A percentile compares a stretch with the other conserved stretches of the same genome.
These are phyloP conservation scores for Yoshiicerus persimilis DNA, from an alignment of 1,140 invertebrate genomes.

Conservation along the genomic window DNA sequence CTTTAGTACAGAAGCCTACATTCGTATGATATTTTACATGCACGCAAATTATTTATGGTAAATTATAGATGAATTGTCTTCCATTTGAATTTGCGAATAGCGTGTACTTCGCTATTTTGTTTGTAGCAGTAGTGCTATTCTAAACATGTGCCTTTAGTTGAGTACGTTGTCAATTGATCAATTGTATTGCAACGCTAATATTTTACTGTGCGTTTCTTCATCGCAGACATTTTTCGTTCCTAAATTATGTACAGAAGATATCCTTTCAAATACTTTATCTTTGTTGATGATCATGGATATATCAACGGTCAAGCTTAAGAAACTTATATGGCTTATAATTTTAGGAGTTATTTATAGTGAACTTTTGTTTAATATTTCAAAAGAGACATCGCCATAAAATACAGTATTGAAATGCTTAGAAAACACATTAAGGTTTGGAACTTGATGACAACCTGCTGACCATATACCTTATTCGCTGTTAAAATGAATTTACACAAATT, in stretches of 20 bases:
- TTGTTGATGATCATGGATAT: not conserved
- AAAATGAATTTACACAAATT: too few relatives aligned
- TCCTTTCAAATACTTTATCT: not conserved
- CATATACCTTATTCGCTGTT: too few relatives aligned
- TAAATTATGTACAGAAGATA: not conserved
- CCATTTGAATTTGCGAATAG: not conserved
- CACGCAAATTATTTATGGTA: not conserved
- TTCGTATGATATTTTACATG: not conserved
- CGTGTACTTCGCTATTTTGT: not conserved
- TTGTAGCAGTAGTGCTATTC: not conserved
- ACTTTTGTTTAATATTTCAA: too few relatives aligned
- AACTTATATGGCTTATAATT: too few relatives aligned
- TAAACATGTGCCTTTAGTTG: too few relatives aligned
- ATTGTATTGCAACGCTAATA: too few relatives aligned
- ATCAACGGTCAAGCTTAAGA: not conserved
- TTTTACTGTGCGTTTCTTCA: not conserved
- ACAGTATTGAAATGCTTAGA: too few relatives aligned
- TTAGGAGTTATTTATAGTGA: too few relatives aligned
- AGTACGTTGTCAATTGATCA: too few relatives aligned
- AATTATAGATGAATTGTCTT: not conserved
- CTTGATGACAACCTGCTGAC: too few relatives aligned
- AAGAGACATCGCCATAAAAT: too few relatives aligned
- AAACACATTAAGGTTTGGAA: too few relatives aligned
- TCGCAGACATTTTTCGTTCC: not conserved
- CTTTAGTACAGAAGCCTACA: not conserved